Conservation (phyloP, 2,113 vertebrate genomes). For the Irena cyanogastra region DNA sequence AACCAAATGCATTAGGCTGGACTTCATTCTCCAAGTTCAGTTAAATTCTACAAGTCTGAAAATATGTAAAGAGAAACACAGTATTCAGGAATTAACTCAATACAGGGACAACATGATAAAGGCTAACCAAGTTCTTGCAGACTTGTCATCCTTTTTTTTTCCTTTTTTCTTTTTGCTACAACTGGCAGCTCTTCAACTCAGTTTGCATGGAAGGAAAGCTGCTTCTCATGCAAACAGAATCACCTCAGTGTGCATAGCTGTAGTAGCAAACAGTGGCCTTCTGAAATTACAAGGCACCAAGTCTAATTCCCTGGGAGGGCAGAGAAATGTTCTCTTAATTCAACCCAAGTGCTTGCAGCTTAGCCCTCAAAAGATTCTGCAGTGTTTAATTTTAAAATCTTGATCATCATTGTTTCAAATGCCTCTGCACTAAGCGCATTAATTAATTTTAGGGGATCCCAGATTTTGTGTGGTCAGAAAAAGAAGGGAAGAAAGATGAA, state of each 20-base stretch:
- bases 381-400: neutral
- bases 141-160: neutral
- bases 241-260: neutral
- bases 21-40: slow-evolving; percentile 58
- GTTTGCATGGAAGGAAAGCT: neutral
- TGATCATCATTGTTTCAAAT: neutral
- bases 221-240: neutral
- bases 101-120: neutral
- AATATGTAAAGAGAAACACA: neutral
- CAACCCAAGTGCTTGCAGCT: neutral
- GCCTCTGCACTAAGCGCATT: neutral
- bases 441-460: neutral
- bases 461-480: neutral
- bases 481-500: neutral
- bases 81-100: neutral
- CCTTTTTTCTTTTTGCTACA: neutral
- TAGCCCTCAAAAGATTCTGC: neutral
- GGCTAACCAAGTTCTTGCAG: neutral
- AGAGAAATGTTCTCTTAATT: neutral
- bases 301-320: neutral
- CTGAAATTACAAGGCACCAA: neutral
- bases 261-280: neutral
- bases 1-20: slow-evolving; percentile 55
- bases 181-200: neutral
- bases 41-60: neutral